Base-by-base conservation (phyloP, 2,797 vertebrate genomes). In the Cetoscarus ocellatus region DNA sequence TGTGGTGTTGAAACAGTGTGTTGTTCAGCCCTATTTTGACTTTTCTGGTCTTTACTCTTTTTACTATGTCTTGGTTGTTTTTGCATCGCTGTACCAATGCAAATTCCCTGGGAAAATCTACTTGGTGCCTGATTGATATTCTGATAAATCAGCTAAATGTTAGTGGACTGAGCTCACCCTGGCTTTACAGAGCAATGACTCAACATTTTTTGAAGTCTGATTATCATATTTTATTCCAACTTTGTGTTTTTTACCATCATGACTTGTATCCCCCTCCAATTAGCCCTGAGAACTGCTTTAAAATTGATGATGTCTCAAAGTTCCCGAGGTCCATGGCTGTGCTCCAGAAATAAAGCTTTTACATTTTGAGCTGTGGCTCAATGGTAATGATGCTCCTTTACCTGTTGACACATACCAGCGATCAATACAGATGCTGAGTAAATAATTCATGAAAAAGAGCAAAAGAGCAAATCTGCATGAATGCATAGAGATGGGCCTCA, bases 401-500 rank as follows among this genome's bases (percentile, higher is more conserved):
- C 67, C 78, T 90, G 86, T 89, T 73, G 84, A 91, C 82, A 69
- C 73, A 75, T 61, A 71, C 55, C 77, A 47, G 15, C 42, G 70
- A 85, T 93, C 88, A 82, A 91, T 93, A 78, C 40, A 76, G 65
- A 77, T 64, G 61, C 68, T 2, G 45, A 73, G 74, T 83, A 83
- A 92, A 94, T 94, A 89, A 93, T 93, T 94, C 82, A 91, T 92
- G 73, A 86, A 66, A 61, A 70, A 83, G 70, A 85, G 78, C 85
- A 87, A 85, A 88, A 75, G 75, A 77, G 59, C 40, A 76, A 75
- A 88, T 85, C 75, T 89, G 80, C 83, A 82, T 80, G 73, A 72
- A 50, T 55, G 67, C 74, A 73, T 76, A 44, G 62, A 79, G 73
- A 79, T 54, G 48, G 70, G 55, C 40, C 38, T 58, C 73, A 84